A percentile compares a stretch with the other conserved stretches of the same genome.
phyloP scores from a whole-genome alignment of 2,113 vertebrate genomes.

The Oceanites oceanicus region DNA sequence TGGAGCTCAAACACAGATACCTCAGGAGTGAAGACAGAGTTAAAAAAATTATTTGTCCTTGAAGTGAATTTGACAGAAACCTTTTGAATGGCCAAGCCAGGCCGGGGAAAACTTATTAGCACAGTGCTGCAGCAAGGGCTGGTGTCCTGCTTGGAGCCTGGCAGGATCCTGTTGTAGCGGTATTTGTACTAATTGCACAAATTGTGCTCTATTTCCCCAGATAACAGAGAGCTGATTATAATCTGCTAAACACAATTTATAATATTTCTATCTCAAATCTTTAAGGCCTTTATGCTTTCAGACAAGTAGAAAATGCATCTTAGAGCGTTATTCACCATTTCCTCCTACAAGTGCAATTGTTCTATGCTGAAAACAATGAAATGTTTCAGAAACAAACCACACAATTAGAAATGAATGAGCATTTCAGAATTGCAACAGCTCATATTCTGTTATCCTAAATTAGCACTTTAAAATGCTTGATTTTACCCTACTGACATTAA shows the following conservation, averaged over 20 bases:
- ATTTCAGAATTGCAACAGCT: not conserved
- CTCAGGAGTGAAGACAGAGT: not conserved
- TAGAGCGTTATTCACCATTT: not conserved
- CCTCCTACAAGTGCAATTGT: not conserved
- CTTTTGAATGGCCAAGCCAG: not conserved
- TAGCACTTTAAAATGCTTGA: conserved; percentile 19
- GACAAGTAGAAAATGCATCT: not conserved
- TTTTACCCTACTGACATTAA: conserved; percentile 42
- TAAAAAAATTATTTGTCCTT: not conserved
- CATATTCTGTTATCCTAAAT: conserved; percentile 31
- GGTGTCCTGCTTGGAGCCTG: not conserved
- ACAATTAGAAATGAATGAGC: conserved; percentile 5
- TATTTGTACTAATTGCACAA: not conserved
- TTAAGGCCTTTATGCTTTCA: not conserved
- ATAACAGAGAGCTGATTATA: not conserved
- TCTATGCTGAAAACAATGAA: not conserved
- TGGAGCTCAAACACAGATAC: not conserved
- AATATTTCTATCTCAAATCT: not conserved
- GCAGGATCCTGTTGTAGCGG: rapidly evolving
- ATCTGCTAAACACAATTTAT: not conserved
- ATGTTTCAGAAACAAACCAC: not conserved
- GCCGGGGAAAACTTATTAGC: not conserved
- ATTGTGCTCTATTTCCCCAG: not conserved
- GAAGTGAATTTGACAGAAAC: not conserved
- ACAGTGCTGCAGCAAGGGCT: not conserved